Evolutionary conservation across 2,113 vertebrate genomes (phyloP).

Genomic region (Mastomys coucha): DNA sequence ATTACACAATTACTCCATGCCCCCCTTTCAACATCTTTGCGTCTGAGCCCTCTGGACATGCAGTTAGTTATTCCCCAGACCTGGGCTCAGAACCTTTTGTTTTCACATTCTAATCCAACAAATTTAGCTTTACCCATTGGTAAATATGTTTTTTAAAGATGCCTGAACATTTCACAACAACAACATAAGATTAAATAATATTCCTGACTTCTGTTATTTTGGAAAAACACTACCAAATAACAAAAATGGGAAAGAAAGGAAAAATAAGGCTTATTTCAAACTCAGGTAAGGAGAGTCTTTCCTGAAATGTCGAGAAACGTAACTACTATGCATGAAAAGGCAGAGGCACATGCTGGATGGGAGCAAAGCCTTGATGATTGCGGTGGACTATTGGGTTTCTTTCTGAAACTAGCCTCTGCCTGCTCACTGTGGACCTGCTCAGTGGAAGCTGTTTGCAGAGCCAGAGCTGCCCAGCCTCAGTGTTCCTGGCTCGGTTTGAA

Average conservation of each 20-base stretch:
- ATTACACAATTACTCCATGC: constrained; percentile 15
- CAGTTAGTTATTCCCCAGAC: constrained; percentile 60
- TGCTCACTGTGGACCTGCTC: background rate
- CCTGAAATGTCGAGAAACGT: background rate
- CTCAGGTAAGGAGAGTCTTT: background rate
- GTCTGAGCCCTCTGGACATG: background rate
- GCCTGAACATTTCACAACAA: background rate
- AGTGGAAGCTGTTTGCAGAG: background rate
- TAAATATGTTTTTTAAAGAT: constrained; percentile 48
- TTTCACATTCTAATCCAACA: constrained; percentile 30
- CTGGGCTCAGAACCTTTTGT: background rate
- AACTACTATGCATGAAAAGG: background rate
- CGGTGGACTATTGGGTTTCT: constrained; percentile 18
- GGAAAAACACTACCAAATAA: constrained; percentile 20
- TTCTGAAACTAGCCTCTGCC: background rate
- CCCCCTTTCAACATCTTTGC: constrained; percentile 29
- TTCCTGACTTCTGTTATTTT: constrained; percentile 36
- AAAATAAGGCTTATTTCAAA: constrained; percentile 47
- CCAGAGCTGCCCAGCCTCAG: background rate
- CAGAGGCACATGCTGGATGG: background rate
- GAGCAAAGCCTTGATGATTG: background rate
- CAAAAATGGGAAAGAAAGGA: constrained; percentile 4
- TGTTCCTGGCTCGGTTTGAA: background rate
- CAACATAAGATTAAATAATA: background rate
- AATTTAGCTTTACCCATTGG: constrained; percentile 57